Evolutionary conservation across 1,140 invertebrate genomes (phyloP), one percentile per base, ranked within the genome.

Genomic region (Mylabris phalerata): DNA sequence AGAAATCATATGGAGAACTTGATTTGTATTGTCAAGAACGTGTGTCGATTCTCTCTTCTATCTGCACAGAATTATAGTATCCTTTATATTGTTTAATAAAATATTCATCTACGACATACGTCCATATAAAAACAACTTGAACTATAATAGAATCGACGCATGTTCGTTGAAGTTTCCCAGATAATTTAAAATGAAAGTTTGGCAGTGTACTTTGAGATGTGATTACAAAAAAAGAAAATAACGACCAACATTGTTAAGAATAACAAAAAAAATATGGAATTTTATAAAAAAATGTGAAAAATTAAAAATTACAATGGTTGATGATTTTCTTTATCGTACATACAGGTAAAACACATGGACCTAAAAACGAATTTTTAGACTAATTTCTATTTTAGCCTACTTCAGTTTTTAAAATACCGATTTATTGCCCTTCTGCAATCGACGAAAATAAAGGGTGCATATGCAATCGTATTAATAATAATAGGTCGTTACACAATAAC

Each of bases 381-480:
- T 68, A 67, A 62, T 32, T 50, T 59, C 64, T 67, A 67, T 50
- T 59, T 62, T 67, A 67, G 61, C 59, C 63, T 67, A 67, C 57
- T 32, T 32, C 7, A 32, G 7, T 32, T 32, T 32, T 32, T 32
- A 62, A 45, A 40, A 24, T 64, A 67, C 63, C 57, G 48, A 55
- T 54, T 69, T 70, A 70, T 70, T 70, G 68, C 68, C 68, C 68
- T 70, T 70, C 65, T 63, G 60, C 54, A 55, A 56, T 65, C 60
- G 49, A 59, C 61, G 43, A 48, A 64, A 57, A 32, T 7, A 32
- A 32, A 32, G 41, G 54, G 55, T 46, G 32, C 38, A 48, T 19
- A 19, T 19, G 19, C 19, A 19, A 19, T 19, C 19, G 19, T 19
- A 32, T 32, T 4, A 32, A 32, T 32, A 32, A 5, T 7, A 5